A percentile compares a stretch with the other conserved stretches of the same genome.
Conservation (phyloP, 1,140 invertebrate genomes). For the Bacillus rossius region DNA sequence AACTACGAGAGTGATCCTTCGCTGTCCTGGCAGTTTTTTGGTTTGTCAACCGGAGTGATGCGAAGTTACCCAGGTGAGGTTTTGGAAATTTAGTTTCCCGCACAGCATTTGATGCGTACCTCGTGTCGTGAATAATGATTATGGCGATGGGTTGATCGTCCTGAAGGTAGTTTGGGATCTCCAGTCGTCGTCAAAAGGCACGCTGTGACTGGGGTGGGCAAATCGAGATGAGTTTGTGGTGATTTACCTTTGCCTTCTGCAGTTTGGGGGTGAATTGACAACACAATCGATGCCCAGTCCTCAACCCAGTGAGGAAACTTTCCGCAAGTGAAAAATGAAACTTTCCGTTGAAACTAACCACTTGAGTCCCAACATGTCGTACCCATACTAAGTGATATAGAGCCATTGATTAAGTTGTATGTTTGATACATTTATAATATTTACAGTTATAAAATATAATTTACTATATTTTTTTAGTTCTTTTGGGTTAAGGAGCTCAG, state of each 20-base stretch:
- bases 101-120: neutral
- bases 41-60: conserved; percentile 86
- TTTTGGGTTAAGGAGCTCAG: too few relatives aligned
- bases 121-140: neutral
- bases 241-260: neutral
- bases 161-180: neutral
- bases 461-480: too few relatives aligned
- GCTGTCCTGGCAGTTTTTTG: conserved; percentile 94
- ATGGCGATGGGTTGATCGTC: neutral
- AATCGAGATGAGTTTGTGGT: neutral
- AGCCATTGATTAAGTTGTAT: too few relatives aligned
- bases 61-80: conserved; percentile 67
- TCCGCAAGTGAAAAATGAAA: too few relatives aligned
- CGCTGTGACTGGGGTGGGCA: neutral
- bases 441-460: too few relatives aligned
- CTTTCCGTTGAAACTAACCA: too few relatives aligned
- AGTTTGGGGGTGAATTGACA: neutral
- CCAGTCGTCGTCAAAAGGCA: neutral
- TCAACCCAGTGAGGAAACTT: too few relatives aligned
- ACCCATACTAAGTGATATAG: too few relatives aligned
- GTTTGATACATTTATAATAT: too few relatives aligned
- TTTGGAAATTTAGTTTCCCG: neutral
- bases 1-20: conserved; percentile 85
- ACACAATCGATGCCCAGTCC: too few relatives aligned
- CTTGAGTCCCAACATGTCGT: too few relatives aligned